Percentiles rank a stretch among this genome's conserved stretches.
Evolutionary conservation across 1,140 invertebrate species (phyloP).

Genomic region (Aethina tumida): DNA sequence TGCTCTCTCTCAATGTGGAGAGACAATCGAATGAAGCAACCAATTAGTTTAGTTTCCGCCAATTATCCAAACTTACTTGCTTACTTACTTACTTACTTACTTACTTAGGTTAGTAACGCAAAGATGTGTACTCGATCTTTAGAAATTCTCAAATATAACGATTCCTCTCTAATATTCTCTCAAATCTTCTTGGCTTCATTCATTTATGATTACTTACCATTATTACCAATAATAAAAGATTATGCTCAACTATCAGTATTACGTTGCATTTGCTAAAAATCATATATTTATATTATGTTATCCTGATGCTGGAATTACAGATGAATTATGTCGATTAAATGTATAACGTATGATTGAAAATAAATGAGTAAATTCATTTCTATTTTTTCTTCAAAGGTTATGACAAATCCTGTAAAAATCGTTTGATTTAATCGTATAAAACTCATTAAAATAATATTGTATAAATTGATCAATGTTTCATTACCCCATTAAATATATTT

Average conservation of each 20-base stretch:
- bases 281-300: constrained; percentile 17
- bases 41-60: constrained; percentile 20
- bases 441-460: no score
- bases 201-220: constrained; percentile 13
- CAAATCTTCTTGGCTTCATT: constrained; percentile 22
- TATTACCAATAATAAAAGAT: constrained; percentile 18
- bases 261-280: constrained; percentile 16
- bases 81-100: no score
- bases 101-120: constrained; percentile 24
- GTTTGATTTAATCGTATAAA: no score
- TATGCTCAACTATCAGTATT: constrained; percentile 20
- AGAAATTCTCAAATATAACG: constrained; percentile 19
- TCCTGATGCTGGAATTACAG: constrained; percentile 27
- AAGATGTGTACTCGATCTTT: constrained; percentile 25
- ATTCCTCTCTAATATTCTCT: constrained; percentile 22
- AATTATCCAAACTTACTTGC: no score
- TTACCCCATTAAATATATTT: no score
- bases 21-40: constrained; percentile 22
- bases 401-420: no score
- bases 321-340: constrained; percentile 31
- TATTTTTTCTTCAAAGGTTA: no score
- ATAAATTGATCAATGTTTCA: no score
- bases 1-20: constrained; percentile 19
- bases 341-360: constrained; percentile 31
- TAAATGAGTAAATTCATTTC: constrained; percentile 26